phyloP scores from a whole-genome alignment of 2,113 vertebrate species.

The Cariama cristata region DNA sequence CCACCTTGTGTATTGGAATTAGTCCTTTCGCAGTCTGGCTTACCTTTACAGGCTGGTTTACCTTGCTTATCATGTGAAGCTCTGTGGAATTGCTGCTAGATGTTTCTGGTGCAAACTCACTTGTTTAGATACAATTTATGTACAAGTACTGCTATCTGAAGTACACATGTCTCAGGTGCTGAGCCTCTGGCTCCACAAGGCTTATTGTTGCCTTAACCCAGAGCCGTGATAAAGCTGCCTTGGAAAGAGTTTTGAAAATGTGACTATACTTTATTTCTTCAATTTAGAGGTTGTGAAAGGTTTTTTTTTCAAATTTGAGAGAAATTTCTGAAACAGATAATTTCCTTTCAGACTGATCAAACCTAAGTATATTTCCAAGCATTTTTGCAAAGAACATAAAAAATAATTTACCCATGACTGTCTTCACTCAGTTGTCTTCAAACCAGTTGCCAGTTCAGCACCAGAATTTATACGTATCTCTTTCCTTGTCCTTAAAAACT shows the following conservation, averaged over 20 bases:
- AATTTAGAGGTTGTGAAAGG: neutral
- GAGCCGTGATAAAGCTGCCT: neutral
- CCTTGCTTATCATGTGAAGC: neutral
- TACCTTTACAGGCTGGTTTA: neutral
- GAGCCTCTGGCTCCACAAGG: neutral
- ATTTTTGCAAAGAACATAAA: neutral
- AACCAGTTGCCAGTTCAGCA: neutral
- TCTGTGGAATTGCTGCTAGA: neutral
- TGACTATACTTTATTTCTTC: neutral
- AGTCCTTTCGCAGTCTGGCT: neutral
- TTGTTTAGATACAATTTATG: neutral
- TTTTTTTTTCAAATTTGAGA: neutral
- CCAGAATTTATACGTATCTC: neutral
- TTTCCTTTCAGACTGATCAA: neutral
- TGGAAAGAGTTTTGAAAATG: neutral
- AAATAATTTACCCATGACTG: neutral
- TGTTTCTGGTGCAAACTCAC: neutral
- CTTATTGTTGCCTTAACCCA: neutral
- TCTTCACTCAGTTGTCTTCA: neutral
- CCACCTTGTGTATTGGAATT: neutral
- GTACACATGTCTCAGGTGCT: neutral
- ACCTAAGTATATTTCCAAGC: neutral
- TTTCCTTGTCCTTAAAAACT: neutral
- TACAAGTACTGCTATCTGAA: fast-evolving
- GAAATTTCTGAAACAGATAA: neutral